A percentile compares a stretch with the other conserved stretches of the same genome.
phyloP scores from a whole-genome alignment of 1,140 invertebrate species.

The Ceratina japonica region DNA sequence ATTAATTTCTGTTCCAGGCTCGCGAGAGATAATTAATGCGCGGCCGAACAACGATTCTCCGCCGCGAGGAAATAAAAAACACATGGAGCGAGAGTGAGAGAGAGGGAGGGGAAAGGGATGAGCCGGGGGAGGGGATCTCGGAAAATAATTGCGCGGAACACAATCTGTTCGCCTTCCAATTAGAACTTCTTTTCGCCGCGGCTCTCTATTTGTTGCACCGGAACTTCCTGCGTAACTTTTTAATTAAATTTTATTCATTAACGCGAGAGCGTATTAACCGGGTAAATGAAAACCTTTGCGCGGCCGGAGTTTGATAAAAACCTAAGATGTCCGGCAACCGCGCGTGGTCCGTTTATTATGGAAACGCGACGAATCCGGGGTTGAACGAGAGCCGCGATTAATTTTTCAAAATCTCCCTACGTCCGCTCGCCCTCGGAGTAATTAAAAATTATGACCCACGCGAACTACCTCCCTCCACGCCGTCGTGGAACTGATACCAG shows the following conservation, averaged over 20 bases:
- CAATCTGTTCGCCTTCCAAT: constrained; percentile 40
- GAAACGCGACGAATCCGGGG: background rate
- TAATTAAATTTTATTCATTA: constrained; percentile 50
- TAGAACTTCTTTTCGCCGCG: constrained; percentile 41
- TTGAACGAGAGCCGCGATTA: constrained; percentile 15
- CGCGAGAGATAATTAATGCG: constrained; percentile 22
- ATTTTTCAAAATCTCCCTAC: constrained; percentile 10
- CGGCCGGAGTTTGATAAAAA: constrained; percentile 10
- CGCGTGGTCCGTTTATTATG: background rate
- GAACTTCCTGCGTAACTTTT: constrained; percentile 32
- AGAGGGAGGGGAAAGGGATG: no score
- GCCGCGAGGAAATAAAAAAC: constrained; percentile 2
- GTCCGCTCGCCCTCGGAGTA: background rate
- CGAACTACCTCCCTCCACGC: background rate
- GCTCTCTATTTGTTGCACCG: constrained; percentile 36
- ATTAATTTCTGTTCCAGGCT: background rate
- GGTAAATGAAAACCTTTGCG: constrained; percentile 14
- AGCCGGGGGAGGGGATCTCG: no score
- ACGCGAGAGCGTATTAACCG: background rate
- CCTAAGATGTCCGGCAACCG: constrained; percentile 10
- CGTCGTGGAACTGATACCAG: background rate
- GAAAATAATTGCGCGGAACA: constrained; percentile 32
- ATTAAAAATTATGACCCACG: constrained; percentile 10
- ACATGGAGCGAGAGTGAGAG: no score
- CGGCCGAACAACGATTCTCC: background rate